phyloP scores from a whole-genome alignment of 1,140 invertebrate genomes.

The Zelostemma sp. region DNA sequence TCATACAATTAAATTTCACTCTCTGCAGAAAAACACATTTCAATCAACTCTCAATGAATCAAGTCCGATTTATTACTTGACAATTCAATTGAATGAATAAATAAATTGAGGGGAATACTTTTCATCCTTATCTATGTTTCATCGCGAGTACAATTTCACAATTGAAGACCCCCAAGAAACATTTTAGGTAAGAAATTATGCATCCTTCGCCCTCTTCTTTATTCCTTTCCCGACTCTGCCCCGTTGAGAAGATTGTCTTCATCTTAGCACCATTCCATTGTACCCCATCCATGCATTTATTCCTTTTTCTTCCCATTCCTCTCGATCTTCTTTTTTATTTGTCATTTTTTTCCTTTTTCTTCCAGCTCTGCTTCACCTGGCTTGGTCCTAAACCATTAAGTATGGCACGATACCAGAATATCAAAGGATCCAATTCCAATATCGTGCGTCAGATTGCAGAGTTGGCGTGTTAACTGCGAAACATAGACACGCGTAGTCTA shows the following conservation, averaged over 20 bases:
- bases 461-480: slow-evolving; percentile 28
- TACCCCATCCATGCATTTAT: neutral
- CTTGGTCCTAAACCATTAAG: slow-evolving; percentile 20
- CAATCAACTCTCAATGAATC: too few relatives aligned
- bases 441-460: slow-evolving; percentile 26
- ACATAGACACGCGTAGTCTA: slow-evolving; percentile 8
- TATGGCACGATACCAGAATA: slow-evolving; percentile 33
- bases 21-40: too few relatives aligned
- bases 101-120: too few relatives aligned
- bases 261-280: slow-evolving; percentile 26
- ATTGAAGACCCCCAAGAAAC: slow-evolving; percentile 28
- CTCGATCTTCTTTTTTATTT: slow-evolving; percentile 11
- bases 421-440: slow-evolving; percentile 49
- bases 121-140: neutral
- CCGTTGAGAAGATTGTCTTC: slow-evolving; percentile 31
- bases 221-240: slow-evolving; percentile 26
- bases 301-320: slow-evolving; percentile 4
- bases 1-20: too few relatives aligned
- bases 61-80: too few relatives aligned
- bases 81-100: too few relatives aligned
- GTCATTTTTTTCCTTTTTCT: slow-evolving; percentile 17
- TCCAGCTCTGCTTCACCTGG: slow-evolving; percentile 4
- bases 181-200: slow-evolving; percentile 30
- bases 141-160: slow-evolving; percentile 32
- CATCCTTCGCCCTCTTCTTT: slow-evolving; percentile 27